Evolutionary conservation across 2,797 vertebrate species (phyloP), one percentile per base, ranked within the genome.

Genomic region (Neopelma chrysocephalum): DNA sequence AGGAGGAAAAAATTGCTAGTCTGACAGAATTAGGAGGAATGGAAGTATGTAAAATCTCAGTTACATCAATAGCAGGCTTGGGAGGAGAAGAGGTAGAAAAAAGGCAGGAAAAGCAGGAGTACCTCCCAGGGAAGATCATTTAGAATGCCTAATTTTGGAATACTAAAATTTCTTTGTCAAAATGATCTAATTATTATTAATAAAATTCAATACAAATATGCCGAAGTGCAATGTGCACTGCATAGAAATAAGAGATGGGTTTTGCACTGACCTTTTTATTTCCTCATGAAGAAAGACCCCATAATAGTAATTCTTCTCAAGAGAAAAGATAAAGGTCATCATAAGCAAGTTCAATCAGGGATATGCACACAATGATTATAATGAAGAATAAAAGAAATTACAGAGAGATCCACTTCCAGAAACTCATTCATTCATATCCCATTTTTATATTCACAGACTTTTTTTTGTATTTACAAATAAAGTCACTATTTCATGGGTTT

Each of bases 271-370:
- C 92, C 89, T 96, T 96, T 97, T 90, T 91, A 89, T 81, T 90
- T 94, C 72, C 48, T 93, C 40, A 42, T 85, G 61, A 89, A 96
- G 68, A 82, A 91, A 95, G 64, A 80, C 62, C 47, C 60, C 64
- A 82, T 95, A 96, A 96, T 38, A 85, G 56, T 57, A 80, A 91
- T 93, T 94, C 61, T 96, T 90, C 94, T 96, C 88, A 85, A 92
- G 91, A 96, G 77, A 79, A 81, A 87, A 96, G 76, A 89, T 92
- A 92, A 97, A 97, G 94, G 95, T 96, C 94, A 96, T 68, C 90
- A 86, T 31, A 87, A 95, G 82, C 79, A 94, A 91, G 89, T 64
- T 95, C 53, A 90, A 42, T 72, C 0, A 4, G 90, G 64, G 92
- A 82, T 87, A 89, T 61, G 87, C 75, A 91, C 53, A 79, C 80